Percentiles rank a stretch among this genome's conserved stretches.
phyloP scores from a whole-genome alignment of 1,140 invertebrate species.

The Eciton burchellii region DNA sequence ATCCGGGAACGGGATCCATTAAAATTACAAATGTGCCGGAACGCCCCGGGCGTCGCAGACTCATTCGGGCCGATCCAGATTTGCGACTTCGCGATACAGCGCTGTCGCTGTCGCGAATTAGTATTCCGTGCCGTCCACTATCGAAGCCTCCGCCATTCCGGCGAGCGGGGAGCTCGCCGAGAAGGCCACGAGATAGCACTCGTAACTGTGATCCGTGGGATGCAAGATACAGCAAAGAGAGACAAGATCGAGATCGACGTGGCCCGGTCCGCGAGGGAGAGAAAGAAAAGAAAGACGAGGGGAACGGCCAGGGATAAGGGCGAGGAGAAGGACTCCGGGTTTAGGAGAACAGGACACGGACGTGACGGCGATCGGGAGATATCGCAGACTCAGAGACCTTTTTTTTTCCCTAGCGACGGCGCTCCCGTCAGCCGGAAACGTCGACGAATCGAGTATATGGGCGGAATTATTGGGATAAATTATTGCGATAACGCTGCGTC shows the following conservation, averaged over 20 bases:
- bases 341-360: conserved; percentile 57
- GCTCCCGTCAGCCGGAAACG: conserved; percentile 33
- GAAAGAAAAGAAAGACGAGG: conserved; percentile 14
- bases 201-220: conserved; percentile 53
- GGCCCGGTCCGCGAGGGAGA: background rate
- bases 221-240: conserved; percentile 44
- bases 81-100: conserved; percentile 28
- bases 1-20: background rate
- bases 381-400: conserved; percentile 20
- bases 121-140: conserved; percentile 44
- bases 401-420: conserved; percentile 1
- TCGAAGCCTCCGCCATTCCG: conserved; percentile 49
- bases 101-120: conserved; percentile 37
- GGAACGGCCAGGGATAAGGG: background rate
- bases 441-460: conserved; percentile 40
- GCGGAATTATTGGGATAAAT: conserved; percentile 43
- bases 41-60: background rate
- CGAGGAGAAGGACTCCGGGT: conserved; percentile 30
- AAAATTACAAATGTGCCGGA: background rate
- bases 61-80: conserved; percentile 22
- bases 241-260: conserved; percentile 65
- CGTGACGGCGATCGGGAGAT: conserved; percentile 63
- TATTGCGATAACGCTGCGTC: conserved; percentile 47
- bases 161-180: conserved; percentile 4
- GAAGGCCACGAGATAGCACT: conserved; percentile 50